phyloP scores from a whole-genome alignment of 1,140 invertebrate genomes.

The Euura saliciscinereae region DNA sequence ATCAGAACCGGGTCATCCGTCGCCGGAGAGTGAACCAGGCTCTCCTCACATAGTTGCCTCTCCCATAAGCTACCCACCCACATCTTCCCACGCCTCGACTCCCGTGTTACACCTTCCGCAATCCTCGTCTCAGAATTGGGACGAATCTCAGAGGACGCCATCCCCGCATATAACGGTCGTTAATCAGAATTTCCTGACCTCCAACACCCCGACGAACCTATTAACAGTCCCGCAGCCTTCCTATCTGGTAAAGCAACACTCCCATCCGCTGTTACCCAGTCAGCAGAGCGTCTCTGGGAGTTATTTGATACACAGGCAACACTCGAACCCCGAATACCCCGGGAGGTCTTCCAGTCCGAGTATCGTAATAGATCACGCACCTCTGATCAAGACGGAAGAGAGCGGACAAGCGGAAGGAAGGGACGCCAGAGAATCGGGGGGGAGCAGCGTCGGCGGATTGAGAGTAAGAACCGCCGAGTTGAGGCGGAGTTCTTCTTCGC shows the following conservation, averaged over 20 bases:
- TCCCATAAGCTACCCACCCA: conserved; percentile 35
- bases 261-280: conserved; percentile 67
- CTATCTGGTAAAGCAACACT: conserved; percentile 70
- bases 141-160: conserved; percentile 39
- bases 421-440: conserved; percentile 13
- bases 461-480: conserved; percentile 41
- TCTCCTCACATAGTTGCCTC: conserved; percentile 48
- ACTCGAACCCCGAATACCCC: conserved; percentile 57
- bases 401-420: conserved; percentile 27
- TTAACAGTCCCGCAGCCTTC: conserved; percentile 64
- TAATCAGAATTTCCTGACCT: conserved; percentile 29
- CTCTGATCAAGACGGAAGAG: conserved; percentile 42
- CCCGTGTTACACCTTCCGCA: conserved; percentile 64
- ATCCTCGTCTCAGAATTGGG: conserved; percentile 64
- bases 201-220: conserved; percentile 59
- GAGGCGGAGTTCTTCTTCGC: conserved; percentile 64
- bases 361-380: conserved; percentile 40
- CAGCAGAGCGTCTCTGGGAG: conserved; percentile 44
- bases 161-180: conserved; percentile 32
- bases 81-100: conserved; percentile 50
- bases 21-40: conserved; percentile 60
- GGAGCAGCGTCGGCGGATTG: conserved; percentile 22
- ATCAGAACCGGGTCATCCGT: conserved; percentile 60
- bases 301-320: conserved; percentile 58
- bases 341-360: conserved; percentile 47